phyloP scores from a whole-genome alignment of 1,140 invertebrate genomes.

The Drosophila azteca region DNA sequence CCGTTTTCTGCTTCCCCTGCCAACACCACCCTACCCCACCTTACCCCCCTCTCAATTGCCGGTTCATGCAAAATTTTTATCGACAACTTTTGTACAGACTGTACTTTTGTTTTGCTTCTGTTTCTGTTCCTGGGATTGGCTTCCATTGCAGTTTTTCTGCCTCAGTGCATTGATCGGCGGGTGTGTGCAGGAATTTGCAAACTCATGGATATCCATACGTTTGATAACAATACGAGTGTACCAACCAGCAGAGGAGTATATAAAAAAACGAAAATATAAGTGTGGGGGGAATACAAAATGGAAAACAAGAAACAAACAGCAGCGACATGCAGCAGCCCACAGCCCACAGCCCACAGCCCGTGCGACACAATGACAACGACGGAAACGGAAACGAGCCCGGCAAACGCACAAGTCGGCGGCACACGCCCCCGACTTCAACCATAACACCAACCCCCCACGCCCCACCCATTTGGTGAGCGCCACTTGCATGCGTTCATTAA shows the following conservation, averaged over 20 bases:
- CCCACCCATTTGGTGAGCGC: not conserved
- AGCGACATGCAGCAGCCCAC: not conserved
- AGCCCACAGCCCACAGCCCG: not conserved
- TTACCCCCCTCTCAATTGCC: not conserved
- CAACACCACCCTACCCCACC: no score
- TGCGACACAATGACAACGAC: constrained; percentile 29
- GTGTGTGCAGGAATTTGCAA: constrained; percentile 56
- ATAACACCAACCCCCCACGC: not conserved
- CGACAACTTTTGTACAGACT: constrained; percentile 43
- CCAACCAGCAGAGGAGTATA: not conserved
- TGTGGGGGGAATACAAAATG: not conserved
- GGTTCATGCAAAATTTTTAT: constrained; percentile 35
- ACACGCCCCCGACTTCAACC: not conserved
- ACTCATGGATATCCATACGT: constrained; percentile 52
- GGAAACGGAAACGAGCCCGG: constrained; percentile 59
- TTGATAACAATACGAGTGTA: constrained; percentile 29
- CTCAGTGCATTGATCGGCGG: constrained; percentile 42
- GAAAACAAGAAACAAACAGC: no score
- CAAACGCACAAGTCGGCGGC: constrained; percentile 42
- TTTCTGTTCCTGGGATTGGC: constrained; percentile 51
- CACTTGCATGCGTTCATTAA: constrained; percentile 65
- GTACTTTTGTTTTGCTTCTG: constrained; percentile 22
- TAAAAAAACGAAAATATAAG: constrained; percentile 20
- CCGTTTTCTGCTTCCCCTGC: not conserved
- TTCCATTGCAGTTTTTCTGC: constrained; percentile 72